Base-by-base conservation (phyloP, 2,888 invertebrate species). In the Thereva unica region DNA sequence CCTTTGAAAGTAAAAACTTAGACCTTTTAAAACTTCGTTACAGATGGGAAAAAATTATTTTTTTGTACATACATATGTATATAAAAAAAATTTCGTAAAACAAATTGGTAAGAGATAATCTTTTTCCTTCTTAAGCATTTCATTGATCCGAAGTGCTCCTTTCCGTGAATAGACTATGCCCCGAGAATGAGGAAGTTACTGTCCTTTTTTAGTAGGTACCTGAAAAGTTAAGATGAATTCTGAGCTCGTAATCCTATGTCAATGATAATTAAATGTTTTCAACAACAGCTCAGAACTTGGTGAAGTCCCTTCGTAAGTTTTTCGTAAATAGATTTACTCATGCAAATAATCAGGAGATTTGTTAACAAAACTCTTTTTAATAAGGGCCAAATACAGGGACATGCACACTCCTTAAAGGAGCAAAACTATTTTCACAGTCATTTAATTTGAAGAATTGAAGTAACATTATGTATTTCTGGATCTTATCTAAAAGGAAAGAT, bases 201-300 rank as follows among this genome's bases (percentile, higher is more conserved):
- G 56, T 44, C 44, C 42, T 44, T 56, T 44, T 44, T 4, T 9
- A 35, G 7, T 8, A 44, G 8, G 23, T 23, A 23, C 7, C 56
- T 35, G 34, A 56, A 23, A 56, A 56, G 56, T 42, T 56, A 42
- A 56, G 42, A 56, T 56, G 56, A 56, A 56, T 44, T 35, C 38
- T 56, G 56, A 56, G 56, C 35, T 34, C 23, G 44, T 56, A 56
- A 56, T 56, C 56, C 42, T 35, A 8, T 41, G 44, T 44, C 42
- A 56, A 56, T 56, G 44, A 56, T 56, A 56, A 56, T 56, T 56
- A 56, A 56, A 56, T 56, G 34, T 56, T 56, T 56, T 56, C 34
- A 42, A 44, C 34, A 56, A 44, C 56, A 45, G 34, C 42, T 44
- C 35, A 35, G 56, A 23, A 41, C 55, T 55, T 7, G 42, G n/a